Conservation (phyloP, 2,113 vertebrate genomes). For the Asarcornis scutulata region DNA sequence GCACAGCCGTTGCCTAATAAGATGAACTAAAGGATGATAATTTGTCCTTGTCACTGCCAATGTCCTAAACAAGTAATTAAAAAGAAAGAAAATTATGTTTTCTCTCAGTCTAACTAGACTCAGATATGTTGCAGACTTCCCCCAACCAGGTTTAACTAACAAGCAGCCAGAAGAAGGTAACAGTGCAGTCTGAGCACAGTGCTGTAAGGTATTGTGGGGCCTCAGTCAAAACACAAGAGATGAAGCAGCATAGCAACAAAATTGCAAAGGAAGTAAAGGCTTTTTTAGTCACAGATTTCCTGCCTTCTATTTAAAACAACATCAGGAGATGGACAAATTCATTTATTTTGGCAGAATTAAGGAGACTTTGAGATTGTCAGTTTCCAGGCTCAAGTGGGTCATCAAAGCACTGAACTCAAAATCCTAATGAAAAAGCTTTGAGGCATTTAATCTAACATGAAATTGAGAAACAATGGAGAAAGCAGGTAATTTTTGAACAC, state of each 20-base stretch:
- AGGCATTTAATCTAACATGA: neutral
- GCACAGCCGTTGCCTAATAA: neutral
- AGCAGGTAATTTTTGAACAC: neutral
- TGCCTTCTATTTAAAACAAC: neutral
- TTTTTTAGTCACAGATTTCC: neutral
- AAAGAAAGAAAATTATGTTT: neutral
- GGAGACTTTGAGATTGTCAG: neutral
- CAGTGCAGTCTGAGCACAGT: neutral
- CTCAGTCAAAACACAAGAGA: neutral
- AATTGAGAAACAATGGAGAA: neutral
- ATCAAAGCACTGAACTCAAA: neutral
- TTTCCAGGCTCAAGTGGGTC: neutral
- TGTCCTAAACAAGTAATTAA: neutral
- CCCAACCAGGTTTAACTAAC: neutral
- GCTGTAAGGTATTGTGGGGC: neutral
- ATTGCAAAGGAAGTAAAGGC: neutral
- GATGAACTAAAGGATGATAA: neutral
- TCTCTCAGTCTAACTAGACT: neutral
- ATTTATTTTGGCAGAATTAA: slow-evolving; percentile 6
- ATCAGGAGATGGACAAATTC: neutral
- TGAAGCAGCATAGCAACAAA: neutral
- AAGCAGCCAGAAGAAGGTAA: neutral
- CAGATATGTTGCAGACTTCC: neutral
- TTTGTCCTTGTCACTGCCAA: neutral
- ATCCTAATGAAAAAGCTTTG: neutral